These are phyloP conservation scores for Hemitrygon akajei DNA, from an alignment of 2,797 vertebrate species.

Conservation along the genomic window DNA sequence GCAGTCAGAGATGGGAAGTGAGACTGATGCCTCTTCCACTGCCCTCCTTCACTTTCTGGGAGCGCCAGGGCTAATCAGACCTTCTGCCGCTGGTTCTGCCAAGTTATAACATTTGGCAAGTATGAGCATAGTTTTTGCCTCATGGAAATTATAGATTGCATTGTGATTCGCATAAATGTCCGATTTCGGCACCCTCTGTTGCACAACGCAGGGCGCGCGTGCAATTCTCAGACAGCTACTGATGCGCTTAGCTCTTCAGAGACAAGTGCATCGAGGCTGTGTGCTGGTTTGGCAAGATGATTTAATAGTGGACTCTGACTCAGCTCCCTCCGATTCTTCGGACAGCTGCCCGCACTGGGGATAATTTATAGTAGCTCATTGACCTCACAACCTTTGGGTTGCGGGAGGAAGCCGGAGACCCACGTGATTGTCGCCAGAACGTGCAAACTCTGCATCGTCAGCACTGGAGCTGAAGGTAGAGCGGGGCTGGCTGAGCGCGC, in stretches of 20 bases:
- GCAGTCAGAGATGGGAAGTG: too few species aligned
- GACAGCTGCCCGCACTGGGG: too few species aligned
- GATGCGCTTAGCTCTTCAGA: not conserved
- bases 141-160: not conserved
- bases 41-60: not conserved
- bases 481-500: too few species aligned
- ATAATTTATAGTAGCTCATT: too few species aligned
- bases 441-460: too few species aligned
- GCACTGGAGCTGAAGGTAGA: too few species aligned
- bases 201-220: not conserved
- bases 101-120: not conserved
- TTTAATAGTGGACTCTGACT: not conserved
- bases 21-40: not conserved
- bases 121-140: not conserved
- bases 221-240: not conserved
- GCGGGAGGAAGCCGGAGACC: too few species aligned
- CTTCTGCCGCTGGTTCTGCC: not conserved
- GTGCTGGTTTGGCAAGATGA: too few species aligned
- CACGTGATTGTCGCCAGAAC: too few species aligned
- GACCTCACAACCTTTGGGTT: too few species aligned
- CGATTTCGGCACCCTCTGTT: not conserved
- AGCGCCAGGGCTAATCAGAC: not conserved
- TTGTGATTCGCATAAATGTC: not conserved
- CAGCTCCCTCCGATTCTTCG: too few species aligned
- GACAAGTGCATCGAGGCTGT: too few species aligned